Conservation (phyloP, 2,113 vertebrate species). For the Rhea pennata region DNA sequence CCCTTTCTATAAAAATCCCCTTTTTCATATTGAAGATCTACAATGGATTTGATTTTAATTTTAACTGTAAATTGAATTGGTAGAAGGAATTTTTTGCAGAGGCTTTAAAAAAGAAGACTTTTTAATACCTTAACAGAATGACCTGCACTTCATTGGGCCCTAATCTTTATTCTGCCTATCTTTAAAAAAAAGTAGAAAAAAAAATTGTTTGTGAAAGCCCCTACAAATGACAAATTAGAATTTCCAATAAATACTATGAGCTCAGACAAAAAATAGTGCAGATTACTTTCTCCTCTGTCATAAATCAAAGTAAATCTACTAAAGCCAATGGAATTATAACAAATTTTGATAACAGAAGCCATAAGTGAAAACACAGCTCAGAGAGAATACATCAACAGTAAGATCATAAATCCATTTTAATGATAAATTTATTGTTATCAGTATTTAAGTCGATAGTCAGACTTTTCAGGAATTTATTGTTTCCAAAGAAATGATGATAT, state of each 20-base stretch:
- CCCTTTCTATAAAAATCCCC: not conserved
- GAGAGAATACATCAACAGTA: not conserved
- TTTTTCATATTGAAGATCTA: not conserved
- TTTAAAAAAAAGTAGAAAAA: not conserved
- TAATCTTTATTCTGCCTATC: not conserved
- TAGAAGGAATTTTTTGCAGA: not conserved
- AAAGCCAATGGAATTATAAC: not conserved
- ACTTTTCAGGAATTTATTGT: rapidly evolving
- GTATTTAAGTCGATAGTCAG: not conserved
- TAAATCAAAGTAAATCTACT: not conserved
- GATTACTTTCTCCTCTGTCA: not conserved
- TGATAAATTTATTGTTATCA: not conserved
- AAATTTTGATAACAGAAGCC: not conserved
- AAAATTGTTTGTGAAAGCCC: not conserved
- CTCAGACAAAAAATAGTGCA: not conserved
- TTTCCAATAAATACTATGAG: not conserved
- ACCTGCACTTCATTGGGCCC: not conserved
- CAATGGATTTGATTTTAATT: not conserved
- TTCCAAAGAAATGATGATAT: not conserved
- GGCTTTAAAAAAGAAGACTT: not conserved
- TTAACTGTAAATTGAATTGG: not conserved
- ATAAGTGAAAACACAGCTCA: rapidly evolving
- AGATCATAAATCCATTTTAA: not conserved
- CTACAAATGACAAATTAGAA: not conserved
- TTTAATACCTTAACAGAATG: not conserved